Conservation (phyloP, 2,888 invertebrate genomes). For the Saturnia japonica region DNA sequence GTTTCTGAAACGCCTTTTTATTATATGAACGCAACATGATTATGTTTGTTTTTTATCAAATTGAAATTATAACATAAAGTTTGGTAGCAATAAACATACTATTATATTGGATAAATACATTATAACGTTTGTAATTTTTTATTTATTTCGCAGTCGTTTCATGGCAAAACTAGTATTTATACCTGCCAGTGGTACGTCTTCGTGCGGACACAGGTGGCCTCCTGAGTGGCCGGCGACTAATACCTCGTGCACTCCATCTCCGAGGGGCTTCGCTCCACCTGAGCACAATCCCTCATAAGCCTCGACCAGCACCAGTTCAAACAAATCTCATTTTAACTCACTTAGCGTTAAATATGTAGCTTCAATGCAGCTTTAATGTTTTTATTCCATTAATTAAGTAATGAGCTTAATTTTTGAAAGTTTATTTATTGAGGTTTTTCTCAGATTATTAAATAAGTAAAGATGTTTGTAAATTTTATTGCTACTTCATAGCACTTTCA, state of each 20-base stretch:
- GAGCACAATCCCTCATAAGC: constrained; percentile 46
- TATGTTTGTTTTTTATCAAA: neutral
- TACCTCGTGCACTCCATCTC: constrained; percentile 76
- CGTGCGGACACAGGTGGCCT: constrained; percentile 81
- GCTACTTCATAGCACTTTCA: neutral
- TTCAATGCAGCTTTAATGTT: no score
- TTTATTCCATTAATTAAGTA: no score
- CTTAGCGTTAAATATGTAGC: neutral
- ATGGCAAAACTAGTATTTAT: constrained; percentile 31
- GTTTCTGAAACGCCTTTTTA: neutral
- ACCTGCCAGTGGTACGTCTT: constrained; percentile 85
- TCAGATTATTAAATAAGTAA: neutral
- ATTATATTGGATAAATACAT: neutral
- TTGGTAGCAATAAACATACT: neutral
- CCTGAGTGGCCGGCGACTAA: constrained; percentile 72
- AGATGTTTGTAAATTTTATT: neutral
- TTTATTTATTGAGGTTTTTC: neutral
- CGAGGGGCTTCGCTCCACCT: constrained; percentile 78
- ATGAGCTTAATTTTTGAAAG: neutral
- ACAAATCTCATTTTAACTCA: constrained; percentile 16
- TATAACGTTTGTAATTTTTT: neutral
- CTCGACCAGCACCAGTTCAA: constrained; percentile 38
- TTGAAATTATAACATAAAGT: neutral
- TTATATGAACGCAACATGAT: neutral
- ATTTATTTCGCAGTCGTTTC: neutral